Conservation (phyloP, 2,797 vertebrate species). For the Poecilia gillii region DNA sequence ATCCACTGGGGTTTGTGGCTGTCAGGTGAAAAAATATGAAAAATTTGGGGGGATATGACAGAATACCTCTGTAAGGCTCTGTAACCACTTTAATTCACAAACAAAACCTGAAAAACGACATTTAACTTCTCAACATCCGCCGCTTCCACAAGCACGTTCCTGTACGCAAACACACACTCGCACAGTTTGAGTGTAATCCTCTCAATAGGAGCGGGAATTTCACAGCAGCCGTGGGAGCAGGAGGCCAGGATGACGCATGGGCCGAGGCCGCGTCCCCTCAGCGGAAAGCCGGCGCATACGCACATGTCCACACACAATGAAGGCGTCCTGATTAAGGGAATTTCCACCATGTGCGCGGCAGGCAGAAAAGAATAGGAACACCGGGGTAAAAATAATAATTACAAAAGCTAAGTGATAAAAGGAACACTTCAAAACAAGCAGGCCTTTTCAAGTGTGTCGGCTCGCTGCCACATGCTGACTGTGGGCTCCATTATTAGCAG, state of each 20-base stretch:
- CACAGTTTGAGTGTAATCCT: constrained; percentile 69
- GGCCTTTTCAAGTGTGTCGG: constrained; percentile 56
- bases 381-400: constrained; percentile 70
- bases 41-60: background rate
- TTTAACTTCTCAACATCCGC: background rate
- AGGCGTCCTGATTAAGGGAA: constrained; percentile 66
- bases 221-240: constrained; percentile 73
- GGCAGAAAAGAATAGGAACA: constrained; percentile 77
- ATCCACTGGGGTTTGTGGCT: background rate
- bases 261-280: constrained; percentile 58
- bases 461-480: constrained; percentile 64
- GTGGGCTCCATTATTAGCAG: constrained; percentile 61
- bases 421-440: constrained; percentile 66
- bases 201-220: constrained; percentile 78
- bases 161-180: constrained; percentile 31
- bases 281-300: constrained; percentile 56
- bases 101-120: background rate
- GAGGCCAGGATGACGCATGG: constrained; percentile 70
- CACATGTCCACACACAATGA: constrained; percentile 48
- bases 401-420: constrained; percentile 69
- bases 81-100: constrained; percentile 7
- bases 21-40: background rate
- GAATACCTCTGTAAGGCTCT: background rate
- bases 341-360: constrained; percentile 78
- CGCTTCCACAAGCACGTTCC: constrained; percentile 8